phyloP scores from a whole-genome alignment of 2,888 invertebrate species.

The Caenorhabditis imperialis region DNA sequence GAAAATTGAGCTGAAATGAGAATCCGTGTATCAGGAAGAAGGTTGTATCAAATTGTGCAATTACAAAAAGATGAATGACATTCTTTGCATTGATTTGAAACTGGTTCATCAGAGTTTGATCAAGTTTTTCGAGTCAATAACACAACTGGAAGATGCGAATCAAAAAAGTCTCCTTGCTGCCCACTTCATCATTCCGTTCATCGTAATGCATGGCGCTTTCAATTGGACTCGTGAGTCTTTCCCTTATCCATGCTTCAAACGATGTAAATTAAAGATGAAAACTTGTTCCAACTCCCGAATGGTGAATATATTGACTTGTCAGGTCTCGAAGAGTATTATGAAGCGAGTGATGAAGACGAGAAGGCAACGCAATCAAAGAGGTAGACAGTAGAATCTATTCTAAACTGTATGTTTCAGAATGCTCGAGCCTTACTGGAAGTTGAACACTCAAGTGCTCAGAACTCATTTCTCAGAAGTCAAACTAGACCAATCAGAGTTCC shows the following conservation, averaged over 20 bases:
- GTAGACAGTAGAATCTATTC: no score
- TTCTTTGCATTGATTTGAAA: background rate
- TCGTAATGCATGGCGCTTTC: background rate
- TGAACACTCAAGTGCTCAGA: background rate
- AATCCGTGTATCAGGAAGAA: no score
- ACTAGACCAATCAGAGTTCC: slow-evolving; percentile 6
- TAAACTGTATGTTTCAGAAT: no score
- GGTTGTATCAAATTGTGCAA: background rate
- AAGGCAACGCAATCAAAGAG: background rate
- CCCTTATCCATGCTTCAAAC: background rate
- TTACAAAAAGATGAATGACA: background rate
- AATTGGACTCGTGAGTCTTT: background rate
- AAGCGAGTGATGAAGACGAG: background rate
- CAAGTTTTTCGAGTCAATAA: background rate
- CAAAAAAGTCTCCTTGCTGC: background rate
- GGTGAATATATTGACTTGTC: slow-evolving; percentile 1
- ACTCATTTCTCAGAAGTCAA: background rate
- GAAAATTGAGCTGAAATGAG: no score
- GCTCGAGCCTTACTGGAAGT: background rate
- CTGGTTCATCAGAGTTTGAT: background rate
- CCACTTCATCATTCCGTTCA: slow-evolving; percentile 5
- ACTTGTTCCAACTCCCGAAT: background rate
- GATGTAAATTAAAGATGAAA: background rate
- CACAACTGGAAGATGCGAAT: background rate
- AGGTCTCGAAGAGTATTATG: background rate